Evolutionary conservation across 2,888 invertebrate species (phyloP).

Genomic region (Copidosoma aretas): DNA sequence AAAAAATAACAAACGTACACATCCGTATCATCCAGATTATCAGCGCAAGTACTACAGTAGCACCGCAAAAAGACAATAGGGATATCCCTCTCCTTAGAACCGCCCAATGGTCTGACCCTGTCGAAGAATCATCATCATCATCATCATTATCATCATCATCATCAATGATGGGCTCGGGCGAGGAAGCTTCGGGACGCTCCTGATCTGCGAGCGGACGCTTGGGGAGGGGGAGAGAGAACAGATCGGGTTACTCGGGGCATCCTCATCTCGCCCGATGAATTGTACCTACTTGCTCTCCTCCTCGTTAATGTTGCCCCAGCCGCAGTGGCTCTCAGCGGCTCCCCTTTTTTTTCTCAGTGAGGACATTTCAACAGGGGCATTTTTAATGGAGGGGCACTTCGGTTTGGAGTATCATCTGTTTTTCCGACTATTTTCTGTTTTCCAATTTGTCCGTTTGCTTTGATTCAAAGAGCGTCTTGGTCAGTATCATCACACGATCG

Average conservation of each 20-base stretch:
- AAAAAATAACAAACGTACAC: too few relatives aligned
- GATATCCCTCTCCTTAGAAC: too few relatives aligned
- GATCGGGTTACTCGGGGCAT: constrained; percentile 59
- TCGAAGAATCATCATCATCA: neutral
- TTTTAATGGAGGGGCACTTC: neutral
- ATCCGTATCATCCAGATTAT: too few relatives aligned
- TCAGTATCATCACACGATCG: too few relatives aligned
- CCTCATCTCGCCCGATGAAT: constrained; percentile 50
- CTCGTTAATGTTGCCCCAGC: constrained; percentile 47
- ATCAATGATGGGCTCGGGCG: neutral
- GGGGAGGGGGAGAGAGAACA: constrained; percentile 40
- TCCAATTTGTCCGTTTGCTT: too few relatives aligned
- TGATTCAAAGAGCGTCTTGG: too few relatives aligned
- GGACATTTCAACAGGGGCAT: constrained; percentile 33
- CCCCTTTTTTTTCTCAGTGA: constrained; percentile 9
- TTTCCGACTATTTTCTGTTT: too few relatives aligned
- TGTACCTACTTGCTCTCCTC: constrained; percentile 44
- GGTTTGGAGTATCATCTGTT: too few relatives aligned
- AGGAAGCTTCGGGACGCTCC: neutral
- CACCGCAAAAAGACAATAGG: too few relatives aligned
- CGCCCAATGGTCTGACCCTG: neutral
- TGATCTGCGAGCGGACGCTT: constrained; percentile 41
- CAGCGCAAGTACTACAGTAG: too few relatives aligned
- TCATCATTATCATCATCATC: neutral
- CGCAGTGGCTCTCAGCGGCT: constrained; percentile 50